Conservation (phyloP, 64 coral and sea anemone genomes). For the Dendronephthya gigantea region DNA sequence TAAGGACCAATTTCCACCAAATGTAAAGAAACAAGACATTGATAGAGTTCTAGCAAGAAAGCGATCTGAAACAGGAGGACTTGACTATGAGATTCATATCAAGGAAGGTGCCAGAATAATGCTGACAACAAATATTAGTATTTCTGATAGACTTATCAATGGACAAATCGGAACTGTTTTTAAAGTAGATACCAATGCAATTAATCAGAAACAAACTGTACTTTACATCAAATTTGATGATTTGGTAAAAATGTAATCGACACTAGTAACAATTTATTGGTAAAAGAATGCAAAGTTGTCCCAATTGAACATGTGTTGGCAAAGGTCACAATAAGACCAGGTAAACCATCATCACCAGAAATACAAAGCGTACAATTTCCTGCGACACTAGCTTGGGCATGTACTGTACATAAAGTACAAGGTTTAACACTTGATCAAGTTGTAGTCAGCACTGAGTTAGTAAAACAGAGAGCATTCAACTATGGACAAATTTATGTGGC, state of each 20-base stretch:
- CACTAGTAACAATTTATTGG: neutral
- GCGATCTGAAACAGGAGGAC: no score
- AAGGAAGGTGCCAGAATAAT: neutral
- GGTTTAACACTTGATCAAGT: no score
- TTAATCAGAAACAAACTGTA: neutral
- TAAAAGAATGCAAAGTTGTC: neutral
- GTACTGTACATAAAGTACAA: no score
- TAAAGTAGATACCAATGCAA: neutral
- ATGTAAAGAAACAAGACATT: no score
- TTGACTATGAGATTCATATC: no score
- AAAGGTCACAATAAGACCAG: neutral
- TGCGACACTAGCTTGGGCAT: neutral
- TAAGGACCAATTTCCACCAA: no score
- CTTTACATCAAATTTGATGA: conserved; percentile 2
- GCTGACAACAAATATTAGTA: neutral
- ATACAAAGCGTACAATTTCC: neutral
- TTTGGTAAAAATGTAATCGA: neutral
- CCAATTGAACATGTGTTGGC: neutral
- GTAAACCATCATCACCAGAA: neutral
- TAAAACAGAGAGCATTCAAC: no score
- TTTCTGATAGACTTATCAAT: neutral
- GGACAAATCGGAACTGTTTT: neutral
- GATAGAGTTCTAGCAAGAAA: no score
- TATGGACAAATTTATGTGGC: no score
- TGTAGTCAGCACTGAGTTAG: no score